Conservation (phyloP, 2,113 vertebrate species). For the Neolamprologus tretocephalus region DNA sequence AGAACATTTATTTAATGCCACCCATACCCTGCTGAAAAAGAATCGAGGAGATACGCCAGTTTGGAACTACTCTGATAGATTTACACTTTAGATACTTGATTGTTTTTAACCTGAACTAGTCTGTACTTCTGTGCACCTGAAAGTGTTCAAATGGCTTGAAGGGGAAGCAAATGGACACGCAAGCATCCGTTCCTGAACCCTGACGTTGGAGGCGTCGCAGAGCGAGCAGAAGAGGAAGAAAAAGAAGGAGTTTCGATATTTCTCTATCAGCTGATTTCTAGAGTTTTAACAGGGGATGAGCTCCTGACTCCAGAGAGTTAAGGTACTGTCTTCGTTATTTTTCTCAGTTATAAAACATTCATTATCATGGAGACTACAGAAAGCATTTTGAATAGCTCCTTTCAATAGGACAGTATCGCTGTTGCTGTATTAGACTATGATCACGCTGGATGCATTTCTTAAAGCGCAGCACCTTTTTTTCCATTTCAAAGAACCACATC, state of each 20-base stretch:
- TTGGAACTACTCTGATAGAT: neutral
- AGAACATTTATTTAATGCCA: slow-evolving; percentile 3
- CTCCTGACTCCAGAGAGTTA: slow-evolving; percentile 7
- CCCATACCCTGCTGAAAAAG: neutral
- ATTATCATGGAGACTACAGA: neutral
- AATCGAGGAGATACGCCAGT: neutral
- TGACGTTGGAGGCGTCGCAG: neutral
- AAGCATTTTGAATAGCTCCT: neutral
- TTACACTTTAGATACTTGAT: neutral
- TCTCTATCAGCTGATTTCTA: neutral
- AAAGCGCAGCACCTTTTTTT: neutral
- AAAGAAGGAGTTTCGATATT: neutral
- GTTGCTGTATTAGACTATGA: neutral
- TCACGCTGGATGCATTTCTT: neutral
- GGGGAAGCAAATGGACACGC: neutral
- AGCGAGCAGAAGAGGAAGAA: neutral
- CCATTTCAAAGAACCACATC: neutral
- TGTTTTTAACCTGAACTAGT: neutral
- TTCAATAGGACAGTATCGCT: neutral
- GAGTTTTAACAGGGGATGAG: slow-evolving; percentile 51
- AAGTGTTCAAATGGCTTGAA: neutral
- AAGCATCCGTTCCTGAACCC: neutral
- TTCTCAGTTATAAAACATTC: neutral
- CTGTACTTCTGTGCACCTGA: neutral
- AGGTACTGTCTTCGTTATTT: neutral